These are phyloP conservation scores for Dendrolimus punctatus DNA, from an alignment of 1,140 invertebrate genomes.

Conservation along the genomic window DNA sequence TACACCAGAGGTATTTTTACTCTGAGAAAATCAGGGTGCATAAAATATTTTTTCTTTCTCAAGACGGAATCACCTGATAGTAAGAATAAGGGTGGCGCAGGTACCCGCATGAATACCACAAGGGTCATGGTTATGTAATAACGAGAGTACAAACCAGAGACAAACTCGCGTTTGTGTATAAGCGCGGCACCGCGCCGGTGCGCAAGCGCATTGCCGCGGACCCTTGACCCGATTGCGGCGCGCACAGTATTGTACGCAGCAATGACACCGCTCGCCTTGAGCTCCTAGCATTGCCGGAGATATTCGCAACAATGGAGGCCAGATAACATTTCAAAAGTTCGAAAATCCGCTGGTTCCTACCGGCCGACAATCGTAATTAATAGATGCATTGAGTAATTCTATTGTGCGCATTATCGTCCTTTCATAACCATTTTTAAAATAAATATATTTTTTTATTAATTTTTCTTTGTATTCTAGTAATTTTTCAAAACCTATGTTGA, in stretches of 20 bases:
- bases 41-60: slow-evolving; percentile 33
- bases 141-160: not conserved
- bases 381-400: slow-evolving; percentile 50
- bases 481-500: slow-evolving; percentile 2
- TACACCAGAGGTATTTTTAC: slow-evolving; percentile 28
- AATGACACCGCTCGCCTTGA: slow-evolving; percentile 70
- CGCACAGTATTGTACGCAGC: slow-evolving; percentile 59
- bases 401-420: slow-evolving; percentile 30
- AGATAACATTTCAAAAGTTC: slow-evolving; percentile 70
- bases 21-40: slow-evolving; percentile 40
- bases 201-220: slow-evolving; percentile 38
- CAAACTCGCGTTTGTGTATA: slow-evolving; percentile 5
- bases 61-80: slow-evolving; percentile 47
- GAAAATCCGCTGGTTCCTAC: slow-evolving; percentile 65
- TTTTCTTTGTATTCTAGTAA: too few relatives aligned
- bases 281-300: slow-evolving; percentile 68
- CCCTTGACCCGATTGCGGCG: slow-evolving; percentile 63
- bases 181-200: slow-evolving; percentile 19
- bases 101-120: slow-evolving; percentile 35
- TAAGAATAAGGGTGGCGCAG: slow-evolving; percentile 36
- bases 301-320: slow-evolving; percentile 71
- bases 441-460: too few relatives aligned
- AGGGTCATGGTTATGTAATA: slow-evolving; percentile 15
- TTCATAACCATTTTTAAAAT: slow-evolving; percentile 5
- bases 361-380: slow-evolving; percentile 54